A percentile compares a stretch with the other conserved stretches of the same genome.
Evolutionary conservation across 2,797 vertebrate genomes (phyloP).

Genomic region (Fratercula arctica): DNA sequence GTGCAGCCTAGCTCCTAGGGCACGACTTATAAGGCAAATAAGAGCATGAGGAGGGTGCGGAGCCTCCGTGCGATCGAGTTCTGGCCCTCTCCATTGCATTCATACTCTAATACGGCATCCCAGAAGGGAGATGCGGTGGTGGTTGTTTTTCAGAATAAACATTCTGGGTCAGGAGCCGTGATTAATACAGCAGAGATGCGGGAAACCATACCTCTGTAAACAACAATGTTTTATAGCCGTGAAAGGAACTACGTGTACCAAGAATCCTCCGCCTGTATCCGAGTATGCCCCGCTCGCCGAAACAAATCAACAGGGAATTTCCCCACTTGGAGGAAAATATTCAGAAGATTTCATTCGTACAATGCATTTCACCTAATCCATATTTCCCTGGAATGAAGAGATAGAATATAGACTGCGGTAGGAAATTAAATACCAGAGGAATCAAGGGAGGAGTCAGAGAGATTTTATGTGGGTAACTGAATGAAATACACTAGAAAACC

Average conservation of each 20-base stretch:
- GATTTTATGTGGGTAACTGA: background rate
- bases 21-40: background rate
- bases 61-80: background rate
- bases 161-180: background rate
- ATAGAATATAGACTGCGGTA: background rate
- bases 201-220: background rate
- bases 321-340: background rate
- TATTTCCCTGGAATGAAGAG: background rate
- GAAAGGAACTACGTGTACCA: background rate
- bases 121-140: background rate
- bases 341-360: background rate
- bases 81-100: background rate
- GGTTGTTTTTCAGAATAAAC: conserved; percentile 23
- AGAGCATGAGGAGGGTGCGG: background rate
- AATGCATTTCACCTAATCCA: background rate
- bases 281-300: background rate
- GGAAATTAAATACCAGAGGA: background rate
- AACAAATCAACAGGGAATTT: background rate
- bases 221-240: background rate
- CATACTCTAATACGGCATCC: background rate
- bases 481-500: background rate
- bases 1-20: background rate
- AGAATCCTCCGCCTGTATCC: background rate
- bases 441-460: background rate
- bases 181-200: conserved; percentile 9